Percentiles rank a stretch among this genome's conserved stretches.
Evolutionary conservation across 2,888 invertebrate species (phyloP).

Genomic region (Scaptomyza flava): DNA sequence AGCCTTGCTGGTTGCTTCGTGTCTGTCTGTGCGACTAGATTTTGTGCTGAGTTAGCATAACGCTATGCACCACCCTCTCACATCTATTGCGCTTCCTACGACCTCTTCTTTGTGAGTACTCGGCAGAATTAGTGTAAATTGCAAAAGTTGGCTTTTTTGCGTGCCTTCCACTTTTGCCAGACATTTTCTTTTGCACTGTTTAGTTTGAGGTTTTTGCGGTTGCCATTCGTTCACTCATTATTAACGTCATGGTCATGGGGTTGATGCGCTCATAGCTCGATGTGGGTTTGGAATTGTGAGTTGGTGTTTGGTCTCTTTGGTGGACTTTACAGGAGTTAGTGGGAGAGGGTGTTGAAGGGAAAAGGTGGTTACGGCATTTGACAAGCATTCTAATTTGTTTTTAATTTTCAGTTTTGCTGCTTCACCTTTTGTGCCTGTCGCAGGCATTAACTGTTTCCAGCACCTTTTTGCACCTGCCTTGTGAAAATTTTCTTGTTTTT

Average conservation of each 20-base stretch:
- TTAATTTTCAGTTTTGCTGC: conserved; percentile 62
- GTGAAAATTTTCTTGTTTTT: conserved; percentile 13
- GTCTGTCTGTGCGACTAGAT: conserved; percentile 5
- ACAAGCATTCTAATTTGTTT: conserved; percentile 65
- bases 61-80: not conserved
- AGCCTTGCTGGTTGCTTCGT: not conserved
- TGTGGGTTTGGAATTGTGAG: not conserved
- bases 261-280: conserved; percentile 37
- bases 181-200: conserved; percentile 23
- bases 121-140: conserved; percentile 60
- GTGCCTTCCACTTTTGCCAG: conserved; percentile 6
- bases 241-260: conserved; percentile 54
- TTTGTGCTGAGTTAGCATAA: conserved; percentile 41
- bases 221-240: conserved; percentile 53
- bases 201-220: conserved; percentile 44
- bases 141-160: conserved; percentile 45
- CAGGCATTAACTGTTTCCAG: conserved; percentile 48
- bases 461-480: conserved; percentile 58
- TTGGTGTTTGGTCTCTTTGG: too few species aligned
- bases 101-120: conserved; percentile 8
- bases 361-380: conserved; percentile 28
- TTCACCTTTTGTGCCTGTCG: conserved; percentile 39
- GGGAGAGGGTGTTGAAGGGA: not conserved
- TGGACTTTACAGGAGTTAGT: not conserved
- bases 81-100: not conserved